phyloP scores from a whole-genome alignment of 2,113 vertebrate genomes.

The Psophia crepitans region DNA sequence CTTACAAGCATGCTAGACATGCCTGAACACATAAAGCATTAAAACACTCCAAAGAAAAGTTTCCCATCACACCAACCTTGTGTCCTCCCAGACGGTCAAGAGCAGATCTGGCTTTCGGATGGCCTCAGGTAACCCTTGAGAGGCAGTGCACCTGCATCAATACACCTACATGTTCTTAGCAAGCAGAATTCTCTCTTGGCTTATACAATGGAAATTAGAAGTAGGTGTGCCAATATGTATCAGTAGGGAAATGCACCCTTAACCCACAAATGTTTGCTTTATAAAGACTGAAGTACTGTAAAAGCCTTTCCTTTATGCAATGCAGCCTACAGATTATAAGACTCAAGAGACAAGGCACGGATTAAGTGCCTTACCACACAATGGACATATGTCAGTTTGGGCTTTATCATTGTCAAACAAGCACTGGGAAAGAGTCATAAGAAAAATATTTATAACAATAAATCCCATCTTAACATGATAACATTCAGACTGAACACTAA shows the following conservation, averaged over 20 bases:
- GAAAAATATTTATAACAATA: conserved; percentile 54
- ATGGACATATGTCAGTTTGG: conserved; percentile 26
- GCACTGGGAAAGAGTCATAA: conserved; percentile 17
- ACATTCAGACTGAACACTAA: conserved; percentile 7
- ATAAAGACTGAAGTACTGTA: conserved; percentile 3
- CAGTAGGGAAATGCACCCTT: conserved; percentile 24
- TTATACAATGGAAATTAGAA: conserved; percentile 30
- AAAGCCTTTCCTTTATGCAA: conserved; percentile 33
- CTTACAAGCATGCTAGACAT: rapidly evolving
- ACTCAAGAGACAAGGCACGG: conserved; percentile 20
- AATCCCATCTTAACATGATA: conserved; percentile 26
- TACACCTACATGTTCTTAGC: neutral
- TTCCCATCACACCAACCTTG: neutral
- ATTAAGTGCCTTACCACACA: conserved; percentile 43
- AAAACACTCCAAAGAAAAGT: neutral
- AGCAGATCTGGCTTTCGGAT: neutral
- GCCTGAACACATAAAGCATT: neutral
- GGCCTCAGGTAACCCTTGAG: conserved; percentile 31
- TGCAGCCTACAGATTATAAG: neutral
- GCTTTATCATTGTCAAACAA: conserved; percentile 31
- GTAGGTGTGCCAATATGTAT: conserved; percentile 10
- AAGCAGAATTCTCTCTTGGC: neutral
- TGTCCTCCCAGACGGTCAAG: neutral
- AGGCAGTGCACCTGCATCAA: conserved; percentile 21
- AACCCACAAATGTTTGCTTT: conserved; percentile 52